Evolutionary conservation across 2,113 vertebrate species (phyloP).

Genomic region (Capreolus pygargus): DNA sequence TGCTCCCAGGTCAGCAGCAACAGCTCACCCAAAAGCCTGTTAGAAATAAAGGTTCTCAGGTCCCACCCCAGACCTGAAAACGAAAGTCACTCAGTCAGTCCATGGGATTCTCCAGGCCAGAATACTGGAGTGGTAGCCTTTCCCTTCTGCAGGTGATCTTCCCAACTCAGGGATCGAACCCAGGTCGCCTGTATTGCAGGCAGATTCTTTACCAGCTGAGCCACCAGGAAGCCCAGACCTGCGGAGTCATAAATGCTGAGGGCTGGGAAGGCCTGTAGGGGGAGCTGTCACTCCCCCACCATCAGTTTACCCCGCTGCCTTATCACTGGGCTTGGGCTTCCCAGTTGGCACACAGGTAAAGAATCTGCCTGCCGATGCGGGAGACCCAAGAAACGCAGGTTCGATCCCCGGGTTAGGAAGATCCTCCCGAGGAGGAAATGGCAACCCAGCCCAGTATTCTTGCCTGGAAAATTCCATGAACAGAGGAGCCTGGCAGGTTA

Average conservation of each 20-base stretch:
- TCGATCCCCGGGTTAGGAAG: background rate
- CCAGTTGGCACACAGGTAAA: background rate
- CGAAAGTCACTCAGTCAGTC: background rate
- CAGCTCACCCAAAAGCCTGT: rapidly evolving
- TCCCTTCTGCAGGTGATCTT: background rate
- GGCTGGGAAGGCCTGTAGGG: background rate
- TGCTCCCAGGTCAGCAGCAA: rapidly evolving
- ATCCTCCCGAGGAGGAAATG: background rate
- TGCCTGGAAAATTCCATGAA: background rate
- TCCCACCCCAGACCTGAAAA: background rate
- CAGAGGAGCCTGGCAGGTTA: background rate
- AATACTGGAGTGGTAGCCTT: background rate
- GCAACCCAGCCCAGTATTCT: background rate
- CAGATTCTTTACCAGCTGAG: background rate
- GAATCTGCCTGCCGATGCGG: background rate
- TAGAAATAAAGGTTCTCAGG: background rate
- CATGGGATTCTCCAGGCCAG: background rate
- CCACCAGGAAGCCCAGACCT: background rate
- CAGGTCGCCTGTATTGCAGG: background rate
- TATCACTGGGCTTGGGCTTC: background rate
- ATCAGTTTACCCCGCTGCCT: background rate
- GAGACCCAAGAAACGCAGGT: background rate
- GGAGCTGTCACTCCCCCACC: background rate
- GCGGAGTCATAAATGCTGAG: background rate
- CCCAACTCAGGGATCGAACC: background rate